Evolutionary conservation across 2,888 invertebrate species (phyloP).

Genomic region (Drosophila eohydei): DNA sequence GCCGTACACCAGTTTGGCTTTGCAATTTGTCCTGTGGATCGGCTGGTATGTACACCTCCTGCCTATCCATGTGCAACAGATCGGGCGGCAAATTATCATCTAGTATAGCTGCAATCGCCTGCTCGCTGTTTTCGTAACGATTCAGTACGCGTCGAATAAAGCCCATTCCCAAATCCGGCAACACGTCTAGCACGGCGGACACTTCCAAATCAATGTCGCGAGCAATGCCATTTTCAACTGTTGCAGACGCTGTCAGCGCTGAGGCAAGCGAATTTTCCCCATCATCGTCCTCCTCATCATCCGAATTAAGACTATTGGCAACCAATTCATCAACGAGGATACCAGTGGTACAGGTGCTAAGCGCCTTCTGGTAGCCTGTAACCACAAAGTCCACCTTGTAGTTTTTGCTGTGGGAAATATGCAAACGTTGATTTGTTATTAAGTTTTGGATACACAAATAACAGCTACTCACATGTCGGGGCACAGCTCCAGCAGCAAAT

Average conservation of each 20-base stretch:
- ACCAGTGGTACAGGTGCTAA: constrained; percentile 48
- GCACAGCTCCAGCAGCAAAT: constrained; percentile 87
- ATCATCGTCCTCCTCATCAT: constrained; percentile 60
- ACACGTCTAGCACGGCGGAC: constrained; percentile 86
- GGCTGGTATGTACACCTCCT: constrained; percentile 88
- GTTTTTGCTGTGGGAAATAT: constrained; percentile 52
- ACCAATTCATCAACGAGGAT: constrained; percentile 51
- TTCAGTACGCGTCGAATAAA: constrained; percentile 90
- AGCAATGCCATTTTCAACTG: constrained; percentile 19
- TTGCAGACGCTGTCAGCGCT: constrained; percentile 24
- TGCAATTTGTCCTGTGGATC: constrained; percentile 87
- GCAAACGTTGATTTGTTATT: not conserved
- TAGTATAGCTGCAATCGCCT: constrained; percentile 93
- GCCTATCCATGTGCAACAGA: constrained; percentile 85
- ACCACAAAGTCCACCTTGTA: constrained; percentile 63
- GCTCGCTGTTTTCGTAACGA: constrained; percentile 90
- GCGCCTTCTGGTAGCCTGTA: constrained; percentile 62
- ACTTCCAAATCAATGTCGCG: constrained; percentile 85
- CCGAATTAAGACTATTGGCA: not conserved
- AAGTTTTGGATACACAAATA: not conserved
- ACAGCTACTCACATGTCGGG: constrained; percentile 88
- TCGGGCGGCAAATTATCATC: constrained; percentile 87
- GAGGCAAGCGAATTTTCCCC: constrained; percentile 16
- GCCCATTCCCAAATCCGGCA: constrained; percentile 93
- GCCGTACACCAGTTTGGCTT: constrained; percentile 86